Conservation (phyloP, 2,888 invertebrate genomes). For the Lasiommata megera region DNA sequence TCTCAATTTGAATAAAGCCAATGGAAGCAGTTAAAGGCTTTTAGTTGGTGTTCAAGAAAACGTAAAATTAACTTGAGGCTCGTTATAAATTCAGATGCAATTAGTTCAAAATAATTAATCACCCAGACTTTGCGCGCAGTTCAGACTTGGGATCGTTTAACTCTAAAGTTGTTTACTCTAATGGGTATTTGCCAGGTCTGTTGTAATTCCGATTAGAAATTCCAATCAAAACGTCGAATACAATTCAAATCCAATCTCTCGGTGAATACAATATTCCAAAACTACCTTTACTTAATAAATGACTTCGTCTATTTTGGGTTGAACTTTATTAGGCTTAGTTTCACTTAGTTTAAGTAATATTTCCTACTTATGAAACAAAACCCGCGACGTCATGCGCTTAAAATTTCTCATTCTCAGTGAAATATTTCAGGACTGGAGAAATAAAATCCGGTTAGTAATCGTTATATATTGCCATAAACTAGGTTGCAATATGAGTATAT, state of each 20-base stretch:
- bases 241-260: not conserved
- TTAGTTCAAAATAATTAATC: slow-evolving; percentile 20
- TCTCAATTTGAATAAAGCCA: slow-evolving; percentile 23
- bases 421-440: too few relatives aligned
- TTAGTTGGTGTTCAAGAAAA: slow-evolving; percentile 20
- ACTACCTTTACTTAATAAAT: too few relatives aligned
- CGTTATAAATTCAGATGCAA: slow-evolving; percentile 20
- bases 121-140: slow-evolving; percentile 9
- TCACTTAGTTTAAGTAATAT: too few relatives aligned
- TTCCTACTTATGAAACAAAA: too few relatives aligned
- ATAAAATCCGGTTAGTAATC: too few relatives aligned
- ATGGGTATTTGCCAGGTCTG: not conserved
- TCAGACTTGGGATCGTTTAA: not conserved
- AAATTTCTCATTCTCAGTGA: too few relatives aligned
- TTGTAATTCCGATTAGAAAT: not conserved
- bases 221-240: not conserved
- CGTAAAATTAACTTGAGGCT: slow-evolving; percentile 27
- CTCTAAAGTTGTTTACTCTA: not conserved
- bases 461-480: too few relatives aligned
- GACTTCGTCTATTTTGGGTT: too few relatives aligned
- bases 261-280: not conserved
- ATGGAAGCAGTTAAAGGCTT: slow-evolving; percentile 17
- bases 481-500: too few relatives aligned
- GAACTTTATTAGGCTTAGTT: too few relatives aligned
- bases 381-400: too few relatives aligned